phyloP scores from a whole-genome alignment of 64 coral and sea anemone species.

The Stichodactyla helianthus region DNA sequence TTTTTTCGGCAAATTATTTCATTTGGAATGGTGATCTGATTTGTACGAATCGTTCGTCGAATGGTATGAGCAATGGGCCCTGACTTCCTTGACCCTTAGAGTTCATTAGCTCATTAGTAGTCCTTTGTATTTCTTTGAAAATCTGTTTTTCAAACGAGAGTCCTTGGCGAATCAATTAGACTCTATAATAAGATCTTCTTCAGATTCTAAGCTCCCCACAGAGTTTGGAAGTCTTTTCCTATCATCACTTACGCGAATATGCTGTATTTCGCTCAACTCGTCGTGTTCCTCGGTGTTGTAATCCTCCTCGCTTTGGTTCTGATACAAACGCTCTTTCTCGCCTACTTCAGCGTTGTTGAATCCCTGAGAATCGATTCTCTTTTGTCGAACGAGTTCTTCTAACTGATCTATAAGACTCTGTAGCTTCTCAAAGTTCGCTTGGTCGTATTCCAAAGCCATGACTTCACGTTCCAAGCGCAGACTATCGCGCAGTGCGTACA shows the following conservation, averaged over 20 bases:
- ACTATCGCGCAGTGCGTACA: conserved; percentile 56
- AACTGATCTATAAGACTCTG: conserved; percentile 72
- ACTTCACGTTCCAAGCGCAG: conserved; percentile 77
- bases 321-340: neutral
- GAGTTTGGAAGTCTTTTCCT: neutral
- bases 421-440: conserved; percentile 74
- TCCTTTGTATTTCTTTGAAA: neutral
- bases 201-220: conserved; percentile 21
- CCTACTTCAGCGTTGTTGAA: neutral
- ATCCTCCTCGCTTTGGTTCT: neutral
- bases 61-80: neutral
- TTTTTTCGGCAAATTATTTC: neutral
- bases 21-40: neutral
- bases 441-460: conserved; percentile 79
- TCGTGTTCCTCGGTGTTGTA: neutral
- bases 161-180: neutral
- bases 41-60: neutral
- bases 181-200: conserved; percentile 14
- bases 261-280: neutral
- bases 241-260: neutral
- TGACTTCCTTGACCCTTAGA: neutral
- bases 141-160: neutral
- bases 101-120: neutral
- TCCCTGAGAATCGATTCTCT: neutral
- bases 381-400: conserved; percentile 60